Base-by-base conservation (phyloP, 2,888 invertebrate species). In the Agrochola lychnidis region DNA sequence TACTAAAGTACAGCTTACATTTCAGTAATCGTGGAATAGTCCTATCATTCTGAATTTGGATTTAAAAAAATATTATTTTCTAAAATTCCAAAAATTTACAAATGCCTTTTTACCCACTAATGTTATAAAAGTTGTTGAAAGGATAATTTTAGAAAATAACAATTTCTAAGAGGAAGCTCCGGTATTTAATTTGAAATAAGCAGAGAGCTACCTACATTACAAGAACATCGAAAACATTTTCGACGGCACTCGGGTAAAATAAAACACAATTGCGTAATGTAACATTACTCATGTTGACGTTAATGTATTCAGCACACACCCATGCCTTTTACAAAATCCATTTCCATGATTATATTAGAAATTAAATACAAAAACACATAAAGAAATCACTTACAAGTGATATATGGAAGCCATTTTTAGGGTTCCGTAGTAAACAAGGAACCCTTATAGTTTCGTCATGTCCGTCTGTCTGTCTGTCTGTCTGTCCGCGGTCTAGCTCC, bases 321-420 rank as follows among this genome's bases (percentile, higher is more conserved):
- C 64, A 76, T 51, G 30, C 25, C 22, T n/a, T 66, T 30, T n/a
- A 71, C 7, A 48, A 70, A 77, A 57, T 30, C 51, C 51, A 79
- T 62, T 80, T 70, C 25, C 67, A 77, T 81, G 57, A 72, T 48
- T 42, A 57, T 51, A 57, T 69, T 45, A 45, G 14, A 70, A 59
- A 73, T 67, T 53, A 53, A 53, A 57, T 67, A 14, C 10, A 53
- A 53, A 61, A 36, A 67, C n/a, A 48, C 51, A 53, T 59, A 56
- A 51, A 79, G 4, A 68, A 25, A n/a, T 61, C 40, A 62, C n/a
- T 59, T 56, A 64, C 42, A 62, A 56, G 48, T 40, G n/a, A 64
- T 61, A 22, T 75, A 75, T 80, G 14, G n/a, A 25, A 42, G 71
- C 48, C 56, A 72, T 81, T 72, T 69, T n/a, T n/a, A n/a, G n/a